Percentiles rank a stretch among this genome's conserved stretches.
Evolutionary conservation across 2,113 vertebrate species (phyloP).

Genomic region (Eulacestoma nigropectus): DNA sequence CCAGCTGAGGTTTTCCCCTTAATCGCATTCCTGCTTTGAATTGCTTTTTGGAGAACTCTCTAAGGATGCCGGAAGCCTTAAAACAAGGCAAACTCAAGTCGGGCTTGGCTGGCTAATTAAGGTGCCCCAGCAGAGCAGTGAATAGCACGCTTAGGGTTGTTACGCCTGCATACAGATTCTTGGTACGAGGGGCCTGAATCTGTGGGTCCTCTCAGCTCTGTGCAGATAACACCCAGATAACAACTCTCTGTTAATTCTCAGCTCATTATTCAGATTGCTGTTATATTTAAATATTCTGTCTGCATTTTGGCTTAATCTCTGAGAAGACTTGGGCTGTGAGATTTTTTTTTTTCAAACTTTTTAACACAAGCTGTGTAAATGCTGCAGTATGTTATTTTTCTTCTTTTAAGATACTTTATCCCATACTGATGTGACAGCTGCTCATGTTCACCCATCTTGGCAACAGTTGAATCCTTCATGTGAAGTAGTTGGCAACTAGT

Average conservation of each 20-base stretch:
- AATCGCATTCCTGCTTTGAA: background rate
- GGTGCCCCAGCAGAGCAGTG: background rate
- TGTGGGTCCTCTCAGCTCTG: accelerated
- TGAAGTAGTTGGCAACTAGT: background rate
- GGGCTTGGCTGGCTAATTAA: background rate
- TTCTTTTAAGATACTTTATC: background rate
- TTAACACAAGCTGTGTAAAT: background rate
- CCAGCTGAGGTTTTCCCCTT: background rate
- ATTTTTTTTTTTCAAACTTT: background rate
- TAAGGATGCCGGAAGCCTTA: background rate
- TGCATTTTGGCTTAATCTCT: background rate
- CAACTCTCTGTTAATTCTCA: background rate
- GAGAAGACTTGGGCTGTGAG: background rate
- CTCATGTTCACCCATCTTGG: background rate
- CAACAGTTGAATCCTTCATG: background rate
- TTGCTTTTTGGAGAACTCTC: background rate
- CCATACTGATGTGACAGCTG: background rate
- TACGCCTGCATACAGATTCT: background rate
- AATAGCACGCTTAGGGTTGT: background rate
- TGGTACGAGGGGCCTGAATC: background rate
- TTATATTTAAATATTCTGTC: background rate
- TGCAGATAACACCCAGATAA: background rate
- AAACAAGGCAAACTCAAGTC: background rate
- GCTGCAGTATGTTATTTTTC: background rate
- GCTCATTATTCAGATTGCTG: background rate